A percentile compares a stretch with the other conserved stretches of the same genome.
These are phyloP conservation scores for Littorina saxatilis DNA, from an alignment of 1,140 invertebrate genomes.

Conservation along the genomic window DNA sequence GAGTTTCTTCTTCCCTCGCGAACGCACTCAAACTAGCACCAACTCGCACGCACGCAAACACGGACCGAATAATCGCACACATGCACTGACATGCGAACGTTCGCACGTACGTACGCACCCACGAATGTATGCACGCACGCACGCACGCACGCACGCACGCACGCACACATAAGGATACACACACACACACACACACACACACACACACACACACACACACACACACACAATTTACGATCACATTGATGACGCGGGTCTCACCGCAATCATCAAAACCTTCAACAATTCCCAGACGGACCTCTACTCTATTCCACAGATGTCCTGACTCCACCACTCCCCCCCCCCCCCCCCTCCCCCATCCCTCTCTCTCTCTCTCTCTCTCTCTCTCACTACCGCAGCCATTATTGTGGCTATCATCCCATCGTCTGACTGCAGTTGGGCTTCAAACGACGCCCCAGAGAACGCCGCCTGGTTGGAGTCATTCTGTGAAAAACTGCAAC, in stretches of 20 bases:
- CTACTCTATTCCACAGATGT: not conserved
- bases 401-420: no score
- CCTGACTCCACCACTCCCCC: not conserved
- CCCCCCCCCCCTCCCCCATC: not conserved
- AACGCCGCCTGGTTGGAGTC: no score
- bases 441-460: no score
- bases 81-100: not conserved
- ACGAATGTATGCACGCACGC: not conserved
- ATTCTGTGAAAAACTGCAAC: no score
- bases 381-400: not conserved
- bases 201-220: constrained; percentile 25
- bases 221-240: not conserved
- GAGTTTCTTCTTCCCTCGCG: no score
- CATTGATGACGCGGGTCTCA: not conserved
- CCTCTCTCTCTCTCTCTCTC: not conserved
- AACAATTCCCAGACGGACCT: no score
- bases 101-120: not conserved
- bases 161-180: not conserved
- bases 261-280: not conserved
- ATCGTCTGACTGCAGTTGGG: no score
- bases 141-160: not conserved
- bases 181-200: constrained; percentile 4
- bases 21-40: no score
- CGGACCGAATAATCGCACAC: no score
- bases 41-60: no score